These are phyloP conservation scores for Odontocolon sp. DNA, from an alignment of 2,888 invertebrate genomes.

Conservation along the genomic window DNA sequence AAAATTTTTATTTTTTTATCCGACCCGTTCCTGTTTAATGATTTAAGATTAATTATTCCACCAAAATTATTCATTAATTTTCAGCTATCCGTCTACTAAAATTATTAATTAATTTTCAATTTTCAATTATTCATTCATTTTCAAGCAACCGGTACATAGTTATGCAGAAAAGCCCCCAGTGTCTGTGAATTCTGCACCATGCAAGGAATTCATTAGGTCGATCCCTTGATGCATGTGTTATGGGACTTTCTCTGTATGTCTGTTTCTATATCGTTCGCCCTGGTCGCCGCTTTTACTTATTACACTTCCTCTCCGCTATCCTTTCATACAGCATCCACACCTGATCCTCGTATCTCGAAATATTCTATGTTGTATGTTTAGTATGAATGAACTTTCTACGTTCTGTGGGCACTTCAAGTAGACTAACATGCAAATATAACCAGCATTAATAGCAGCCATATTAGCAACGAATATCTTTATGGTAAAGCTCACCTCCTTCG, in stretches of 20 bases:
- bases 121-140: too few relatives aligned
- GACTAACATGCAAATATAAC: conserved; percentile 41
- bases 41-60: too few relatives aligned
- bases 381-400: conserved; percentile 33
- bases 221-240: not conserved
- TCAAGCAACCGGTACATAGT: too few relatives aligned
- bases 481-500: conserved; percentile 32
- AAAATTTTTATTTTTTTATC: too few relatives aligned
- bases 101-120: too few relatives aligned
- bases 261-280: not conserved
- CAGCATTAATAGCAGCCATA: not conserved
- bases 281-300: not conserved
- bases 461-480: too few relatives aligned
- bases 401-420: conserved; percentile 41
- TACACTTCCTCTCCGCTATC: not conserved
- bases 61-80: too few relatives aligned
- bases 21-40: too few relatives aligned
- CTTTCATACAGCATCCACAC: not conserved
- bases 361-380: conserved; percentile 5
- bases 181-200: not conserved
- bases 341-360: not conserved
- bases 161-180: too few relatives aligned
- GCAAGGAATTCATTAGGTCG: not conserved
- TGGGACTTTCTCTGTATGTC: too few relatives aligned
- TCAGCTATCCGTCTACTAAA: too few relatives aligned